Evolutionary conservation across 2,113 vertebrate species (phyloP).

Genomic region (Carettochelys insculpta): DNA sequence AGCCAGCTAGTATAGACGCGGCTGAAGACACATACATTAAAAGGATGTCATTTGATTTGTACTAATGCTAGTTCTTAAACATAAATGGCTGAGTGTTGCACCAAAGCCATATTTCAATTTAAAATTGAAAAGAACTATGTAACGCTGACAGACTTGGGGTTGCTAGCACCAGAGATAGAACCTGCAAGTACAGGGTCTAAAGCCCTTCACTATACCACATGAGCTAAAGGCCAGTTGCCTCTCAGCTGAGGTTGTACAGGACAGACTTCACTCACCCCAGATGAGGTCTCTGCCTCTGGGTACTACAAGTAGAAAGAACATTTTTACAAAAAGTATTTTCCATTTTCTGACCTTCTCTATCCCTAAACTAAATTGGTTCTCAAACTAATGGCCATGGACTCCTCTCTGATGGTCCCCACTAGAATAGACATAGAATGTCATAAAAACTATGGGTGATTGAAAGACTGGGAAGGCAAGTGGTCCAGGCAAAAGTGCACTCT

Average conservation of each 20-base stretch:
- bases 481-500: not conserved
- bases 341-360: not conserved
- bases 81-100: not conserved
- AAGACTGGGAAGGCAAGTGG: not conserved
- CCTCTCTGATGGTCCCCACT: not conserved
- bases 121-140: not conserved
- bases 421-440: not conserved
- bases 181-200: too few relatives aligned
- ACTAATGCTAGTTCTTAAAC: not conserved
- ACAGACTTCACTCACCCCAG: too few relatives aligned
- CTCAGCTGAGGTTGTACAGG: too few relatives aligned
- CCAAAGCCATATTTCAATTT: not conserved
- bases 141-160: too few relatives aligned
- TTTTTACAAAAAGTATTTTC: not conserved
- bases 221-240: too few relatives aligned
- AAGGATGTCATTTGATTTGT: not conserved
- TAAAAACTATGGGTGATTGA: not conserved
- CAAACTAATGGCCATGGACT: not conserved
- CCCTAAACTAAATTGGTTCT: not conserved
- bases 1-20: too few relatives aligned
- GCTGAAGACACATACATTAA: not conserved
- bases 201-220: too few relatives aligned
- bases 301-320: not conserved
- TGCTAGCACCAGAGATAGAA: too few relatives aligned
- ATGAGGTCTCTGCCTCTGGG: too few relatives aligned